Evolutionary conservation across 2,888 invertebrate species (phyloP), one percentile per base, ranked within the genome.

Genomic region (Cosmopolites sordidus): DNA sequence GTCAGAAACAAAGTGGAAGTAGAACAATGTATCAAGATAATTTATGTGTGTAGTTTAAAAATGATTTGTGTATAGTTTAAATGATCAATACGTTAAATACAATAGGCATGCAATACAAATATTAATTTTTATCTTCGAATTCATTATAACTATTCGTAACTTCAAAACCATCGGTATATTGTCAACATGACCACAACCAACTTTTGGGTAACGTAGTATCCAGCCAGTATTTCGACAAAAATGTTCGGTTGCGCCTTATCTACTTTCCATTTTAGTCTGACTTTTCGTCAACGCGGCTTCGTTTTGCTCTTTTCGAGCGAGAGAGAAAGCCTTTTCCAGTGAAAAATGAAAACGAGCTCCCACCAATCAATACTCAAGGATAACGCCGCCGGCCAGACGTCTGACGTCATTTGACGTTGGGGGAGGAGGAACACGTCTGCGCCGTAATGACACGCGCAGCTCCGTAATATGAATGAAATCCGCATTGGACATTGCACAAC

Each of bases 351-450:
- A 55, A 55, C 51, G 48, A 43, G 33, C 43, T 11, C 33, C 37
- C 18, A 30, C 44, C 51, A 56, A 56, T 56, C 56, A 52, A 56
- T 56, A 56, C 52, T 43, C 51, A 52, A 56, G 52, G 52, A 48
- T 56, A 48, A 52, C 48, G 46, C 48, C 30, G 50, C 38, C 50
- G 43, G 50, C 44, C 38, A 52, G 56, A 56, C 52, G 45, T 48
- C 42, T 52, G 52, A 56, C 56, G 56, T 56, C 51, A 51, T n/a
- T 4, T 33, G 41, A 30, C 41, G 16, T 14, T 12, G 17, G 4
- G 22, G 22, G 22, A 8, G 22, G 22, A 22, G 4, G 22, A 22
- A 3, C 4, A 51, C 30, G 39, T 43, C 40, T 51, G 55, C 55
- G 55, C 41, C 9, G 12, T 44, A n/a, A 11, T n/a, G 1, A 15